phyloP scores from a whole-genome alignment of 2,888 invertebrate genomes.

The Sarcophaga rosellei region DNA sequence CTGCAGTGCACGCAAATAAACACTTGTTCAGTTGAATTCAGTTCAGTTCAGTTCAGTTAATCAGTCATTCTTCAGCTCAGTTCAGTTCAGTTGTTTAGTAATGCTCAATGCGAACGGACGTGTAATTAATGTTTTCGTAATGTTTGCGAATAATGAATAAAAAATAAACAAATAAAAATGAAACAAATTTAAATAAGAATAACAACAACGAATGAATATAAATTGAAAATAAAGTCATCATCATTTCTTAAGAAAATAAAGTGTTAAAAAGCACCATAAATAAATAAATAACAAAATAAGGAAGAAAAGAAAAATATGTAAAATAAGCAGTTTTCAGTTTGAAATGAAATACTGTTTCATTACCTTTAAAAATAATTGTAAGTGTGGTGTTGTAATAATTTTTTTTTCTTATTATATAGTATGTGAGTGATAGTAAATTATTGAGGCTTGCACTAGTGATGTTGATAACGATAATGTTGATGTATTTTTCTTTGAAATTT shows the following conservation, averaged over 20 bases:
- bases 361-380: not conserved
- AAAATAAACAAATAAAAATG: not conserved
- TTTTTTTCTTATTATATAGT: too few relatives aligned
- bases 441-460: not conserved
- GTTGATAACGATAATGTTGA: conserved; percentile 19
- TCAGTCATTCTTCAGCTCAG: conserved; percentile 9
- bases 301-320: too few relatives aligned
- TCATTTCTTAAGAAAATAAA: conserved; percentile 20
- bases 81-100: conserved; percentile 48
- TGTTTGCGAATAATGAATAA: not conserved
- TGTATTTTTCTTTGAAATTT: too few relatives aligned
- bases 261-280: not conserved
- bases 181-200: not conserved
- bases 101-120: conserved; percentile 45
- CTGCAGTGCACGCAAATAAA: conserved; percentile 25
- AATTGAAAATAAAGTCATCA: conserved; percentile 9
- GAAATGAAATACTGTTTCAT: too few relatives aligned
- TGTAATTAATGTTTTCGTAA: not conserved
- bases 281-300: too few relatives aligned
- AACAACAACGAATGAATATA: conserved; percentile 22
- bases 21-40: conserved; percentile 53
- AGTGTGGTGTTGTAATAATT: not conserved
- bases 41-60: conserved; percentile 22
- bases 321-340: too few relatives aligned
- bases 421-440: conserved; percentile 3